Evolutionary conservation across 2,113 vertebrate species (phyloP), one percentile per base, ranked within the genome.

Genomic region (Columba livia): DNA sequence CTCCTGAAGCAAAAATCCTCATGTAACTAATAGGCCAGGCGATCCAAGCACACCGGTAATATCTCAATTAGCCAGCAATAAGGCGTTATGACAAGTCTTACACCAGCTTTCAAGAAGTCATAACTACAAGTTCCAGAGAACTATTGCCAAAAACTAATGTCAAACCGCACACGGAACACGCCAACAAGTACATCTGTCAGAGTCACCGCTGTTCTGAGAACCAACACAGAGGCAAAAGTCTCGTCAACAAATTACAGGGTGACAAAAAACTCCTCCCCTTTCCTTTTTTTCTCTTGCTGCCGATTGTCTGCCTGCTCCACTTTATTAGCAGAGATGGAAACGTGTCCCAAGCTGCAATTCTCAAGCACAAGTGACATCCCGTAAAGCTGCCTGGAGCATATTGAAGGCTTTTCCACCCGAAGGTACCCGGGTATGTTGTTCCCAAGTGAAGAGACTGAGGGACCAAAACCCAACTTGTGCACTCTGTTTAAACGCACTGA

Each of bases 381-480:
- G 4, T 1, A 19, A 78, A 74, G 48, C 60, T 74, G 28, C 69
- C 47, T 3, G 9, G 47, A 61, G 56, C 31, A 26, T 10, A 44
- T 40, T n/a, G 1, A 21, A 57, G 62, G 58, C 10, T 85, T 38
- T 89, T 50, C 54, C 93, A 54, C 36, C 1, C 0, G 3, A 10
- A 66, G 32, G 28, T 11, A 34, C 38, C 29, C 0, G 1, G 1
- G 56, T 34, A 2, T 8, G 15, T 0, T 57, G 20, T 6, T 71
- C 70, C 77, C 64, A 38, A 16, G 14, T 4, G 11, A 58, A 73
- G 62, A 24, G 3, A 28, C 31, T 1, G 7, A 84, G 58, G 9
- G 57, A 70, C 13, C 47, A 25, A 32, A 54, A 38, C 9, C 5
- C 8, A 32, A 6, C 24, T 85, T 74, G 71, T 42, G 61, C 64